phyloP scores from a whole-genome alignment of 2,888 invertebrate genomes.

The Lottia scabra region DNA sequence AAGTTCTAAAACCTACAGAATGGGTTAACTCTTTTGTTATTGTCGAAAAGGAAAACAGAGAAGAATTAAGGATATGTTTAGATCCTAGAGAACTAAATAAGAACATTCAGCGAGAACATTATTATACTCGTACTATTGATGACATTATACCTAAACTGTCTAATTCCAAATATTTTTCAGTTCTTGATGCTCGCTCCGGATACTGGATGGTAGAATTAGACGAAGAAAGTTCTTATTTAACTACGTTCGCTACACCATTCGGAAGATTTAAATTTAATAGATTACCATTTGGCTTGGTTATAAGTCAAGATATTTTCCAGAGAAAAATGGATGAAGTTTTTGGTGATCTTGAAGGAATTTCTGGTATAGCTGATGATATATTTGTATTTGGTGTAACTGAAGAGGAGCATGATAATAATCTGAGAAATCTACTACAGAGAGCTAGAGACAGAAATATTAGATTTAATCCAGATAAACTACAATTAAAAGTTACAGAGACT shows the following conservation, averaged over 20 bases:
- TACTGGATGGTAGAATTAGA: not conserved
- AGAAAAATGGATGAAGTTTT: not conserved
- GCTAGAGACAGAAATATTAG: not conserved
- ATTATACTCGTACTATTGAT: no score
- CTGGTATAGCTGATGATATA: not conserved
- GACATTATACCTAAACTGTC: no score
- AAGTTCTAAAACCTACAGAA: no score
- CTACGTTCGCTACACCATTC: not conserved
- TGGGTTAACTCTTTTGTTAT: no score
- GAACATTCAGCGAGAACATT: no score
- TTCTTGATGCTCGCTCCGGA: not conserved
- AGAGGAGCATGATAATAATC: not conserved
- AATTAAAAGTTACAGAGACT: not conserved
- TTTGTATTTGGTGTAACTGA: not conserved
- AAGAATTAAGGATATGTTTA: no score
- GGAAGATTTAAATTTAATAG: not conserved
- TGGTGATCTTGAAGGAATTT: not conserved
- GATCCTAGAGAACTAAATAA: no score
- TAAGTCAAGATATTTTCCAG: not conserved
- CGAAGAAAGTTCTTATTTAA: not conserved
- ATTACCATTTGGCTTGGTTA: not conserved
- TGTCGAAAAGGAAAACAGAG: no score
- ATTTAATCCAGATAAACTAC: slow-evolving; percentile 1
- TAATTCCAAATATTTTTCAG: no score
- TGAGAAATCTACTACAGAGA: not conserved